Base-by-base conservation (phyloP, 1,140 invertebrate species). In the Leguminivora glycinivorella region DNA sequence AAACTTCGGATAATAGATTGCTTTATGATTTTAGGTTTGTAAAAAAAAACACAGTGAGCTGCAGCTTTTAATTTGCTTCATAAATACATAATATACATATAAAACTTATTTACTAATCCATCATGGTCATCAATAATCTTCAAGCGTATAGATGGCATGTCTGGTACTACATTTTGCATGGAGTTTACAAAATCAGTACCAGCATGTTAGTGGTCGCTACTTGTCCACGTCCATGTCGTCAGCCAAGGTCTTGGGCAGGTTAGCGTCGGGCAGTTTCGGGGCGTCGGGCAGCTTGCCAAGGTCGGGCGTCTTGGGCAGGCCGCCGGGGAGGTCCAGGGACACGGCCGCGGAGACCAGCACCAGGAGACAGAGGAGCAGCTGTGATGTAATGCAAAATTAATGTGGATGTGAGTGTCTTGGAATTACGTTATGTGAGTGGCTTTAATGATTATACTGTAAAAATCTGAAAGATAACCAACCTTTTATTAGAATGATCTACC, bases 281-380 rank as follows among this genome's bases (percentile, higher is more conserved):
- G 58, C 31, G n/a, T 72, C 71, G 10, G 70, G 71, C 7, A 70
- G n/a, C 26, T 76, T 76, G 24, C 71, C 43, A 0, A 67, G 40
- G 58, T 76, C 74, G 2, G 68, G 58, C 1, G 17, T 52, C 12
- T 58, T 70, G 10, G 73, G 72, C 1, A 40, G 4, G n/a, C 71
- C 71, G 25, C 71, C 71, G 17, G 73, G 74, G 9, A 75, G 38
- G 34, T 75, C 74, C 25, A 72, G 56, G 22, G 56, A 58, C 34
- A 72, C 71, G 9, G 63, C 74, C 2, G 67, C 71, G 4, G 71
- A 58, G 9, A 70, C 74, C 71, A 75, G 47, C 71, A 75, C 71
- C 56, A 75, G 40, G 10, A 75, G 31, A 52, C 74, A 70, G 9
- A 75, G 66, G 10, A 75, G 52, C 9, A 75, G 58, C 74, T 75